Evolutionary conservation across 1,140 invertebrate genomes (phyloP).

Genomic region (Cepaea nemoralis): DNA sequence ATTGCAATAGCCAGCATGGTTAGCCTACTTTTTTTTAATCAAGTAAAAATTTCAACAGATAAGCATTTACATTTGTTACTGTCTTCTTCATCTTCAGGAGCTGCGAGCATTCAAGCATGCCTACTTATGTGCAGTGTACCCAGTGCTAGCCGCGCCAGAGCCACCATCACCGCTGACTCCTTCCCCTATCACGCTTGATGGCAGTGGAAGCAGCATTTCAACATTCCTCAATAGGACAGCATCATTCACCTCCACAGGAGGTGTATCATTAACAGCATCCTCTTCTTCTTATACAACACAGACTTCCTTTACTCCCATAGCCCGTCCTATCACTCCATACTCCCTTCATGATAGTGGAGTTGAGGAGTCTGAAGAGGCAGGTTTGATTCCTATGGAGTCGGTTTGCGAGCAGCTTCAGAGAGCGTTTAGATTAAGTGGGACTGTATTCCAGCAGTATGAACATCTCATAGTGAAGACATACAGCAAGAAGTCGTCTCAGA

Average conservation of each 20-base stretch:
- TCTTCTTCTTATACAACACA: background rate
- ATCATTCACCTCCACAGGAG: slow-evolving; percentile 26
- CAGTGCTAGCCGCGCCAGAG: slow-evolving; percentile 58
- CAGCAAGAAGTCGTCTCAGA: slow-evolving; percentile 51
- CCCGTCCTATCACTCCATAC: slow-evolving; percentile 40
- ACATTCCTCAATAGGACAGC: background rate
- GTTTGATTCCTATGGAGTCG: slow-evolving; percentile 58
- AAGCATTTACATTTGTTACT: background rate
- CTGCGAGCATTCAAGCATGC: slow-evolving; percentile 55
- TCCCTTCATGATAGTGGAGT: slow-evolving; percentile 54
- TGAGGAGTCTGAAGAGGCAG: slow-evolving; percentile 55
- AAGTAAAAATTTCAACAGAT: background rate
- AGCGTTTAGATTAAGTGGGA: slow-evolving; percentile 48
- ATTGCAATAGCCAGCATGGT: background rate
- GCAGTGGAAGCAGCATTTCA: background rate
- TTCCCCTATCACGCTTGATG: slow-evolving; percentile 44
- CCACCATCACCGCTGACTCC: slow-evolving; percentile 55
- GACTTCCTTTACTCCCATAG: background rate
- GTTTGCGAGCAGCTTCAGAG: slow-evolving; percentile 55
- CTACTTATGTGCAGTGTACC: slow-evolving; percentile 59
- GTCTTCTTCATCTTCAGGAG: slow-evolving; percentile 40
- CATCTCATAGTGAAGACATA: slow-evolving; percentile 47
- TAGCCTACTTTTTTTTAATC: background rate
- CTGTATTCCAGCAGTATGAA: slow-evolving; percentile 54
- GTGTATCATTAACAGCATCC: background rate